Conservation (phyloP, 1,140 invertebrate species). For the Popillia japonica region DNA sequence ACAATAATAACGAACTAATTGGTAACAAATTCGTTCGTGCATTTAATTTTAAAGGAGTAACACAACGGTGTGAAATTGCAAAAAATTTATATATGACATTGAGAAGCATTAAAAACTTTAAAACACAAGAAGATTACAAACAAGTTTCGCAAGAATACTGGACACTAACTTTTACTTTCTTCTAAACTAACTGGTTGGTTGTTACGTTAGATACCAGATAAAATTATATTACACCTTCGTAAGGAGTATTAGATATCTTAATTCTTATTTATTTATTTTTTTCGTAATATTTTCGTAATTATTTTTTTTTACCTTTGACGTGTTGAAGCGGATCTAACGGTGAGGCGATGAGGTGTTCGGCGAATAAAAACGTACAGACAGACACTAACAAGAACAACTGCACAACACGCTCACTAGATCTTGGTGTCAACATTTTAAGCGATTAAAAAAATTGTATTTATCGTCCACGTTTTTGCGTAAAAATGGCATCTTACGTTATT, state of each 20-base stretch:
- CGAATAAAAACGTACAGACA: neutral
- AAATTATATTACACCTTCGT: neutral
- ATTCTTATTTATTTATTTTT: too few species aligned
- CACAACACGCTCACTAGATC: slow-evolving; percentile 18
- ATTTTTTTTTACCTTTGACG: slow-evolving; percentile 14
- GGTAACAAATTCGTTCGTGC: too few species aligned
- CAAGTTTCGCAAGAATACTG: neutral
- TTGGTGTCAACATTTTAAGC: slow-evolving; percentile 10
- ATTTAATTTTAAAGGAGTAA: too few species aligned
- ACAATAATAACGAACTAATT: too few species aligned
- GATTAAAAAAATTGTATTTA: neutral
- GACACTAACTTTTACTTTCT: slow-evolving; percentile 19
- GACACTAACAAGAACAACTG: slow-evolving; percentile 19
- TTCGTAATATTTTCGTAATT: neutral
- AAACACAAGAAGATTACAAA: neutral
- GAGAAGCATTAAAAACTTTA: neutral
- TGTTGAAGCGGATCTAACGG: slow-evolving; percentile 28
- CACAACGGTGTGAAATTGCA: too few species aligned
- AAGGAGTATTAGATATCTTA: too few species aligned
- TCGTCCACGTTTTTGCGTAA: neutral
- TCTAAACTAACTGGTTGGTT: neutral
- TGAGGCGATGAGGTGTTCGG: neutral
- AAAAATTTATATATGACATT: too few species aligned
- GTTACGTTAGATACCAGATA: slow-evolving; percentile 4
- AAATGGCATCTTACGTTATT: slow-evolving; percentile 15